Conservation (phyloP, 1,140 invertebrate species). For the Spodoptera frugiperda region DNA sequence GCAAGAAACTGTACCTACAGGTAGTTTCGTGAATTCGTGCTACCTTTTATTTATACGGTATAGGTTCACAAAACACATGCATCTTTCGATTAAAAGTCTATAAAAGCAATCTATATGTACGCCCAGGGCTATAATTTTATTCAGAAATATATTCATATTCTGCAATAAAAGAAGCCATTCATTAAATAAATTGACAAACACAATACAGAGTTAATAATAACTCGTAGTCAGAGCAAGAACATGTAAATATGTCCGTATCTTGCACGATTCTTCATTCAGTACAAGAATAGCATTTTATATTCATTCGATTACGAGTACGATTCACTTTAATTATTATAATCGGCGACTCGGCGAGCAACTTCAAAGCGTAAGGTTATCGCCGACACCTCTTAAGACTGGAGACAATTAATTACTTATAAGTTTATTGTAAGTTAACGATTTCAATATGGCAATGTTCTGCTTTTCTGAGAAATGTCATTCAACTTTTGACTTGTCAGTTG, state of each 20-base stretch:
- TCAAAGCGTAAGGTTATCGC: conserved; percentile 31
- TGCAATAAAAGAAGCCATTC: no score
- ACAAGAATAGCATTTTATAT: conserved; percentile 33
- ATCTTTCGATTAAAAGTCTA: no score
- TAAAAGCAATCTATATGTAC: no score
- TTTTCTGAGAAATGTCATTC: conserved; percentile 15
- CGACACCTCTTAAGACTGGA: neutral
- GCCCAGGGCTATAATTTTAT: no score
- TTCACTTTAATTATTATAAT: conserved; percentile 34
- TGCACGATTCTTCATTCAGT: conserved; percentile 22
- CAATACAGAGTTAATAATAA: conserved; percentile 2
- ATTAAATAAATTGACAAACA: no score
- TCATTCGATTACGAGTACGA: neutral
- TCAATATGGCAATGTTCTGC: conserved; percentile 6
- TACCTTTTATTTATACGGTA: no score
- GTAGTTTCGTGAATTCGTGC: no score
- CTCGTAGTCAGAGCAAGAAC: neutral
- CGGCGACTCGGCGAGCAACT: neutral
- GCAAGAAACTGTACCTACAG: no score
- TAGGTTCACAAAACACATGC: no score
- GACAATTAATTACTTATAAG: conserved; percentile 18
- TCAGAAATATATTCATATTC: no score
- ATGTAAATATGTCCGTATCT: conserved; percentile 19
- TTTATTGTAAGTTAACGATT: neutral
- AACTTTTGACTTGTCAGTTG: neutral